A percentile compares a stretch with the other conserved stretches of the same genome.
Conservation (phyloP, 2,888 invertebrate species). For the Eupithecia pulchellata region DNA sequence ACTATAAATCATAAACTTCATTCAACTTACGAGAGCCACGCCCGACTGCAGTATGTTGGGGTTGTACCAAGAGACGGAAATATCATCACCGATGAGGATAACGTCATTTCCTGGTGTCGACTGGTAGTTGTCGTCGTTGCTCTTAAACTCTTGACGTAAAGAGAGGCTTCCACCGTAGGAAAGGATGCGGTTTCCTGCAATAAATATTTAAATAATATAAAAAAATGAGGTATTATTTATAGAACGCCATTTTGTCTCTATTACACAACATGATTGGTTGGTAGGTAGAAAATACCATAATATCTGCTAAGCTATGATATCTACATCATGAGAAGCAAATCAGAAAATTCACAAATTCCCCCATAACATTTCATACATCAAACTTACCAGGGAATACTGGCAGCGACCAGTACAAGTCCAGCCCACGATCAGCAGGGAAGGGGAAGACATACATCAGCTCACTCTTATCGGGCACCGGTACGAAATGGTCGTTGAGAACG, state of each 20-base stretch:
- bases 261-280: background rate
- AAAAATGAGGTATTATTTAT: background rate
- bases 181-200: slow-evolving; percentile 88
- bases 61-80: slow-evolving; percentile 91
- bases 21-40: slow-evolving; percentile 83
- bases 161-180: slow-evolving; percentile 95
- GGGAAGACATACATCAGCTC: slow-evolving; percentile 73
- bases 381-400: slow-evolving; percentile 73
- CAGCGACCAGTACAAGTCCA: slow-evolving; percentile 75
- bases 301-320: too few species aligned
- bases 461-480: slow-evolving; percentile 70
- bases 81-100: slow-evolving; percentile 91
- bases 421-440: slow-evolving; percentile 53
- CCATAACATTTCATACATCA: background rate
- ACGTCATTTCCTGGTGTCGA: slow-evolving; percentile 90
- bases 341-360: background rate
- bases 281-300: background rate
- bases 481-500: slow-evolving; percentile 68
- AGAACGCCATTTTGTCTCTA: background rate
- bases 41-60: slow-evolving; percentile 84
- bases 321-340: background rate
- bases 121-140: slow-evolving; percentile 74
- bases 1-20: too few species aligned
- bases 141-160: slow-evolving; percentile 89
- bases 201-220: background rate